These are phyloP conservation scores for Spheniscus mendiculus DNA, from an alignment of 2,113 vertebrate genomes.

Conservation along the genomic window DNA sequence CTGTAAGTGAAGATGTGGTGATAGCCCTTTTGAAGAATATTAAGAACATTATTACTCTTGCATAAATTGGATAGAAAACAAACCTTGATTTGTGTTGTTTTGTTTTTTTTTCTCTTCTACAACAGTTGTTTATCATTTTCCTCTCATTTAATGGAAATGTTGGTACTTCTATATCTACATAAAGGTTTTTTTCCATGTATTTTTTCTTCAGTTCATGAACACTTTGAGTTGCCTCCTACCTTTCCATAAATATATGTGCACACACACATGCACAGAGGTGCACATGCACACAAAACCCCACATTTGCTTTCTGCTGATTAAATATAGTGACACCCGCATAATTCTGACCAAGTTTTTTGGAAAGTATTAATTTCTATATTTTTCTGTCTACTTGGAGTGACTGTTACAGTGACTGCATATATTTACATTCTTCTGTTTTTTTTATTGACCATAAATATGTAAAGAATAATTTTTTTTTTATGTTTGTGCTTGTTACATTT, in stretches of 20 bases:
- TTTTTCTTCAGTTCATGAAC: neutral
- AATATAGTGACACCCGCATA: neutral
- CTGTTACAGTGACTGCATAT: neutral
- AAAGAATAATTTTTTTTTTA: neutral
- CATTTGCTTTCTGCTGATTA: neutral
- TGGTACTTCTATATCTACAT: neutral
- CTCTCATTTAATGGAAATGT: neutral
- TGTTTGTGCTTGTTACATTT: neutral
- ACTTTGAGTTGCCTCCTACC: neutral
- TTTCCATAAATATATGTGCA: neutral
- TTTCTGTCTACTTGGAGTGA: neutral
- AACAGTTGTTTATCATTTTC: neutral
- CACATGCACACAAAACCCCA: rapidly evolving
- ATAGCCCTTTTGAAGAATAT: neutral
- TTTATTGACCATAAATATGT: neutral
- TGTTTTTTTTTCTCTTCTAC: neutral
- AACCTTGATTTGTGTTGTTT: neutral
- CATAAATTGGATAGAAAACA: neutral
- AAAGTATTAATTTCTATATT: neutral
- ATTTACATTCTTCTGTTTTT: neutral
- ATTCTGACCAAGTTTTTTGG: neutral
- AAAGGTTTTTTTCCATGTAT: neutral
- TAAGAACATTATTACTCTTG: neutral
- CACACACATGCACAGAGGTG: neutral
- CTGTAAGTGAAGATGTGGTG: neutral